phyloP scores from a whole-genome alignment of 2,888 invertebrate genomes.

The Ischnura elegans region DNA sequence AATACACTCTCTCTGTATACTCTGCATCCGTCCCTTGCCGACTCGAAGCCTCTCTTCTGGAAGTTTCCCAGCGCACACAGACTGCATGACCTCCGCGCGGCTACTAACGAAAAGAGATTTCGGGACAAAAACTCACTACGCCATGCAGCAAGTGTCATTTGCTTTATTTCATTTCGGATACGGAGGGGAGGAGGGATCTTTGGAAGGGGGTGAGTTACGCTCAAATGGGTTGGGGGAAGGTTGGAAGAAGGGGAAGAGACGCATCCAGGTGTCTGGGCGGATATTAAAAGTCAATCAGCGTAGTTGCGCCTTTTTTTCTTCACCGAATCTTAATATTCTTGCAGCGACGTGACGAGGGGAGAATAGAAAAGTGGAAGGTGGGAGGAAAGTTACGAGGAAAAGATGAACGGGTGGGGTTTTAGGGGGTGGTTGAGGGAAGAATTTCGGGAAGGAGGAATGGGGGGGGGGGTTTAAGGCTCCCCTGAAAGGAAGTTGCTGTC shows the following conservation, averaged over 20 bases:
- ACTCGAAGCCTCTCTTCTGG: not conserved
- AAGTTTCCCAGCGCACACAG: not conserved
- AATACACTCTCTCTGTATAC: not conserved
- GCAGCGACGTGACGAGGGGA: constrained; percentile 25
- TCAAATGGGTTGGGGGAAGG: not conserved
- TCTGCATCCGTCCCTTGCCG: not conserved
- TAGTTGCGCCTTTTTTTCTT: constrained; percentile 34
- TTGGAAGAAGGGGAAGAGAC: not conserved
- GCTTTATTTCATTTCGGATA: not conserved
- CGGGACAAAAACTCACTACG: not conserved
- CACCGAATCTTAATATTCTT: constrained; percentile 51
- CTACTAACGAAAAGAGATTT: not conserved
- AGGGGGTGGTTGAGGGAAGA: too few relatives aligned
- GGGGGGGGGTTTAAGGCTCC: not conserved
- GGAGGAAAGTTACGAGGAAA: constrained; percentile 23
- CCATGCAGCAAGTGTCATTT: constrained; percentile 15
- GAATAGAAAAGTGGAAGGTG: not conserved
- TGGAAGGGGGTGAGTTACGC: not conserved
- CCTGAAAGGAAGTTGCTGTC: constrained; percentile 32
- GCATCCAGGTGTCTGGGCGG: constrained; percentile 52
- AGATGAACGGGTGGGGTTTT: not conserved
- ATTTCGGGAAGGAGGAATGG: not conserved
- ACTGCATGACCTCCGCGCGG: not conserved
- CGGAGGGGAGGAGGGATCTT: not conserved
- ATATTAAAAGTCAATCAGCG: constrained; percentile 66